Evolutionary conservation across 2,888 invertebrate species (phyloP).

Genomic region (Gari tellinella): DNA sequence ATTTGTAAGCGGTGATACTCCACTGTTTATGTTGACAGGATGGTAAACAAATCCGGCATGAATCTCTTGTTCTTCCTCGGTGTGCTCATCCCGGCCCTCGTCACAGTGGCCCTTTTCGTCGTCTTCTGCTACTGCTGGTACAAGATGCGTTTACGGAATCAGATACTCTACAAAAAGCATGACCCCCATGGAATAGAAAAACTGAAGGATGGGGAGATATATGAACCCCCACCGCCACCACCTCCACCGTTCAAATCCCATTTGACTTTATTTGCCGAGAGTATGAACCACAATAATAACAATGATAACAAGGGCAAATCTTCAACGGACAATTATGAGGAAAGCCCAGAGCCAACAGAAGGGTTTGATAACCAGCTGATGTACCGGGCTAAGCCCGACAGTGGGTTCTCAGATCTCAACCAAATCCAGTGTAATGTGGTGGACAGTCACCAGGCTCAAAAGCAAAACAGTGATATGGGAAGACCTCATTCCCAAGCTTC

Average conservation of each 20-base stretch:
- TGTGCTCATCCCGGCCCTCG: conserved; percentile 79
- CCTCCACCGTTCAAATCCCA: conserved; percentile 54
- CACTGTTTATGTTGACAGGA: conserved; percentile 31
- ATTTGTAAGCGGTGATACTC: not conserved
- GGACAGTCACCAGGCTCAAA: conserved; percentile 13
- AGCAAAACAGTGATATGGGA: conserved; percentile 53
- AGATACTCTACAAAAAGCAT: conserved; percentile 74
- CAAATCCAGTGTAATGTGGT: conserved; percentile 65
- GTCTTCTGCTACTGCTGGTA: conserved; percentile 81
- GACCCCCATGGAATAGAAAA: conserved; percentile 72
- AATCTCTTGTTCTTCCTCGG: conserved; percentile 80
- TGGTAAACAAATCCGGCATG: conserved; percentile 67
- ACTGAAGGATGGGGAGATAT: conserved; percentile 55
- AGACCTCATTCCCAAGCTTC: conserved; percentile 79
- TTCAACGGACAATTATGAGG: conserved; percentile 52
- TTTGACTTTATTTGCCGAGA: conserved; percentile 29
- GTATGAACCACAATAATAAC: conserved; percentile 38
- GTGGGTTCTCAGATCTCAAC: conserved; percentile 72
- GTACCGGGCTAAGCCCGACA: conserved; percentile 71
- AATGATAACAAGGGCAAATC: conserved; percentile 45
- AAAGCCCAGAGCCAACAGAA: conserved; percentile 57
- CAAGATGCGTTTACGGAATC: conserved; percentile 70
- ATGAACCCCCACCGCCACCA: conserved; percentile 68
- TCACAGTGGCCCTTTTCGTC: conserved; percentile 78
- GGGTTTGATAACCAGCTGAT: conserved; percentile 56